Evolutionary conservation across 2,113 vertebrate species (phyloP), one percentile per base, ranked within the genome.

Genomic region (Leucosticte australis): DNA sequence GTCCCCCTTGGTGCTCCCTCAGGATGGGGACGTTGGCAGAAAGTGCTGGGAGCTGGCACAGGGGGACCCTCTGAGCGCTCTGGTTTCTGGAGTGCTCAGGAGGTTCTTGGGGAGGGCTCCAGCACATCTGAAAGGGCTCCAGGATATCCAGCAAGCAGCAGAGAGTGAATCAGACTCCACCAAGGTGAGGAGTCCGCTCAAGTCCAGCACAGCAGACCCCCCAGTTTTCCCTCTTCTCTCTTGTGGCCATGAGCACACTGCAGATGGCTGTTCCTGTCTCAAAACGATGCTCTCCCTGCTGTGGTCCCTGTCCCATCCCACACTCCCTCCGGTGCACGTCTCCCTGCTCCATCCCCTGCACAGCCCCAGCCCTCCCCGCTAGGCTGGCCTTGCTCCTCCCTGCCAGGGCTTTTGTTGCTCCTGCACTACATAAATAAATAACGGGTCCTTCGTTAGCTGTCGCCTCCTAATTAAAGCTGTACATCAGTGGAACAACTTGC

Each of bases 391-490:
- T 27, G 62, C 44, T 62, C 82, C 63, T 92, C 90, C 86, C 89
- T 49, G 39, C 50, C 76, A 6, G 83, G 64, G 52, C 33, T 81
- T 92, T 68, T 75, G 52, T 93, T 3, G 7, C 76, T 95, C 75
- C 89, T 31, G 24, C 2, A 15, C 76, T 31, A 26, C 92, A 88
- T 94, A 86, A 96, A 97, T 95, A 95, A 95, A 63, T 92, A 94
- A 94, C 56, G 3, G 63, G 75, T 90, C 93, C 92, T 97, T 96
- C 71, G 50, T 97, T 97, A 92, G 91, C 57, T 91, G 91, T 91
- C 49, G n/a, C 83, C 49, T 90, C 75, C 95, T 97, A 96, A 97
- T 97, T 97, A 97, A 97, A 97, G 94, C 95, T 94, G 92, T 97
- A 96, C 93, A 96, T 97, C 96, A 97, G 90, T 60, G 78, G 80